Percentiles rank a stretch among this genome's conserved stretches.
phyloP scores from a whole-genome alignment of 2,113 vertebrate species.

The Ciconia stormi region DNA sequence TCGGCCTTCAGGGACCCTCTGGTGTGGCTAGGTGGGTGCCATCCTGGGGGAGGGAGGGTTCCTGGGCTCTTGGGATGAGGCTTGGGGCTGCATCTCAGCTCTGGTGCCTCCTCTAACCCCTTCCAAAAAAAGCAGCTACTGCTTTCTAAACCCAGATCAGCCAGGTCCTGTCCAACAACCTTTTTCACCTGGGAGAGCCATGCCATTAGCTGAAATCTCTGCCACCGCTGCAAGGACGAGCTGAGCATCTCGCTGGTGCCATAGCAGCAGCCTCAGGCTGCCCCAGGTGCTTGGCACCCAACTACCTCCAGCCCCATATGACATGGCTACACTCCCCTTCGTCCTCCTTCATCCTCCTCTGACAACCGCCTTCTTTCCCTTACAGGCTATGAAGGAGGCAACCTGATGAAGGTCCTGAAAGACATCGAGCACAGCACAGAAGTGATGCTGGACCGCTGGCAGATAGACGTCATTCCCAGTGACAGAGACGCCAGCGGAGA shows the following conservation, averaged over 20 bases:
- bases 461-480: slow-evolving; percentile 85
- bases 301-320: rapidly evolving
- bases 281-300: not conserved
- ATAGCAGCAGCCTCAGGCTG: rapidly evolving
- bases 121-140: not conserved
- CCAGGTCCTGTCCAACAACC: rapidly evolving
- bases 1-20: rapidly evolving
- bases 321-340: not conserved
- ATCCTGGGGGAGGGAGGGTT: not conserved
- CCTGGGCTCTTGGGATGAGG: not conserved
- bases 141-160: not conserved
- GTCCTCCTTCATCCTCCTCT: not conserved
- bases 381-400: slow-evolving; percentile 80
- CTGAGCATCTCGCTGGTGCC: rapidly evolving
- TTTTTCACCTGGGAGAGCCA: not conserved
- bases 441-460: slow-evolving; percentile 92
- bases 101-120: not conserved
- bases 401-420: slow-evolving; percentile 78
- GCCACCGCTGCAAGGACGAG: rapidly evolving
- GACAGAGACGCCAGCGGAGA: slow-evolving; percentile 88
- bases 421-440: slow-evolving; percentile 79
- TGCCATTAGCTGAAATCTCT: not conserved
- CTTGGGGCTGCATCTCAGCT: not conserved
- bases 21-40: not conserved
- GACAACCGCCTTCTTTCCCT: not conserved